phyloP scores from a whole-genome alignment of 2,113 vertebrate species.

The Corythaixoides concolor region DNA sequence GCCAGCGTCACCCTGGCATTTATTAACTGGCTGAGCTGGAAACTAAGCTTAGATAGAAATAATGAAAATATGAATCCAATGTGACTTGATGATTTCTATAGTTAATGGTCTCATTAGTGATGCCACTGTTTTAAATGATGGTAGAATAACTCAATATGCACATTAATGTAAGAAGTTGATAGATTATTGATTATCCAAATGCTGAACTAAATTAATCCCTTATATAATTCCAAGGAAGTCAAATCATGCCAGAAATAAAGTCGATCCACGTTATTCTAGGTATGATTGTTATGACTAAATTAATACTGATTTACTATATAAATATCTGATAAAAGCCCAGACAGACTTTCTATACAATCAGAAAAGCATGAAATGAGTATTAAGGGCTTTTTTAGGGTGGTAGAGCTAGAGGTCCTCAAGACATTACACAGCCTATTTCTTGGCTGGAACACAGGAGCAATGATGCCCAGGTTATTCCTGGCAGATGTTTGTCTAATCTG shows the following conservation, averaged over 20 bases:
- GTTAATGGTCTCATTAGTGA: slow-evolving; percentile 67
- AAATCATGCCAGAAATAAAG: not conserved
- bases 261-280: not conserved
- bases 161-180: slow-evolving; percentile 33
- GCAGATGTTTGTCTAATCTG: not conserved
- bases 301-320: not conserved
- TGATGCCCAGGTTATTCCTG: not conserved
- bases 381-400: not conserved
- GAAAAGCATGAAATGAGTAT: not conserved
- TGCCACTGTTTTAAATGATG: slow-evolving; percentile 61
- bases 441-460: not conserved
- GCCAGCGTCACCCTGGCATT: slow-evolving; percentile 20
- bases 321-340: not conserved
- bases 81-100: slow-evolving; percentile 38
- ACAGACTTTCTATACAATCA: not conserved
- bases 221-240: not conserved
- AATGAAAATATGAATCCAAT: slow-evolving; percentile 60
- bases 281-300: slow-evolving; percentile 36
- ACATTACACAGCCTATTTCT: not conserved
- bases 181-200: slow-evolving; percentile 64
- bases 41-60: slow-evolving; percentile 51
- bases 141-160: slow-evolving; percentile 62
- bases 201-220: not conserved
- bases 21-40: slow-evolving; percentile 54
- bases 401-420: not conserved